A percentile compares a stretch with the other conserved stretches of the same genome.
phyloP scores from a whole-genome alignment of 2,888 invertebrate genomes.

The Julus scanicus region DNA sequence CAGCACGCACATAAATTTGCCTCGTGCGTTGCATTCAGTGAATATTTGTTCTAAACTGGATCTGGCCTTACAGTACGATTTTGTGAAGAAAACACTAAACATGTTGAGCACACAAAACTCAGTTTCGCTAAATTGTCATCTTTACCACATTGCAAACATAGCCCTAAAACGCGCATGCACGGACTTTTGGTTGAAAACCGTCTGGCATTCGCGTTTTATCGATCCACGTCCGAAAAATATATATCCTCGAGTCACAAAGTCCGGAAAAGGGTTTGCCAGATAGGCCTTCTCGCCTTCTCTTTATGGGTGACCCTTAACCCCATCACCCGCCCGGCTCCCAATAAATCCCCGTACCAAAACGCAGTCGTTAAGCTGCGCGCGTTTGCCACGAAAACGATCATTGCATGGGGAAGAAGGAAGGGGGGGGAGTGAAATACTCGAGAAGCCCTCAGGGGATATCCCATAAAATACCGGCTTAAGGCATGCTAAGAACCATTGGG shows the following conservation, averaged over 20 bases:
- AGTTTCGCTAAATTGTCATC: no score
- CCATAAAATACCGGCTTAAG: slow-evolving; percentile 30
- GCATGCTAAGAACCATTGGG: not conserved
- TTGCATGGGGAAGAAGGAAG: not conserved
- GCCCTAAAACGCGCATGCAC: no score
- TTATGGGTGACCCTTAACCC: not conserved
- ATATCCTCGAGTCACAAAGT: not conserved
- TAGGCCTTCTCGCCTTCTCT: not conserved
- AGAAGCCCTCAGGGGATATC: not conserved
- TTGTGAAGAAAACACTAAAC: no score
- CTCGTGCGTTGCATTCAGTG: no score
- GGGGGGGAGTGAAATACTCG: not conserved
- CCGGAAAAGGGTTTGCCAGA: not conserved
- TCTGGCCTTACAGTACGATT: no score
- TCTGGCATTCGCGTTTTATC: not conserved
- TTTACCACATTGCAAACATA: no score
- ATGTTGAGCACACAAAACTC: no score
- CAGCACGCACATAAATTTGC: no score
- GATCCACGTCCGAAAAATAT: not conserved
- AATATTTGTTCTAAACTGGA: no score
- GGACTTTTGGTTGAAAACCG: no score
- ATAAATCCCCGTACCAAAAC: not conserved
- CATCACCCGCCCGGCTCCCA: not conserved
- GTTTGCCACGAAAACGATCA: slow-evolving; percentile 16
- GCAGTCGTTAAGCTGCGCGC: not conserved